Base-by-base conservation (phyloP, 2,113 vertebrate genomes). In the Odobenus rosmarus region DNA sequence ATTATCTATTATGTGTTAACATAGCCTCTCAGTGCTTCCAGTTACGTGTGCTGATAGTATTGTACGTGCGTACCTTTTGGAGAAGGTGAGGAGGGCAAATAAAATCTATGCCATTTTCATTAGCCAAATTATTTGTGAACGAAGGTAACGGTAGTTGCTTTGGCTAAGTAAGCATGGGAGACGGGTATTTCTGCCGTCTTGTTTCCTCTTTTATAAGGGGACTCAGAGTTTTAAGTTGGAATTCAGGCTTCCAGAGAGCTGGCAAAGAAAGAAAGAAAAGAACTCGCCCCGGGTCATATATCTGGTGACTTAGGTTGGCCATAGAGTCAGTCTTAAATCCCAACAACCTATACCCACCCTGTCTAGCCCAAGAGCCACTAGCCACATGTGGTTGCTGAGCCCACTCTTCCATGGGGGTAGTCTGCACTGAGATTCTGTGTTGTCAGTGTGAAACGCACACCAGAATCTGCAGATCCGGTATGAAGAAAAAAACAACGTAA, bases 361-460 rank as follows among this genome's bases (percentile, higher is more conserved):
- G 5, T 51, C 12, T 39, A 7, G 62, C 2, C 5, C 9, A 16
- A 6, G 0, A 64, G 26, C 23, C 53, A 26, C 69, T 14, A 28
- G 61, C 13, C 57, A 46, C 9, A 12, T 3, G 28, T 0, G 16
- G 9, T 33, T 51, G 6, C 0, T 12, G 46, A 76, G 15, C 12
- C 28, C 19, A 51, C 0, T 46, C 7, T 46, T 46, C 15, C 33
- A 53, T 24, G 16, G 12, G 46, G 51, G 49, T 2, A 12, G 36
- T 61, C 11, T 15, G 36, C 42, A 53, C 0, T n/a, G 16, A 42
- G 42, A 33, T 13, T 4, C 26, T 26, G n/a, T 4, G 4, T 12
- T 33, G 0, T 59, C 64, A 59, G 26, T 33, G 5, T 53, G 23
- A 82, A 81, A 77, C 15, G 4, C 0, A 23, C 0, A 12, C 1